Percentiles rank a stretch among this genome's conserved stretches.
These are phyloP conservation scores for Parnassius apollo DNA, from an alignment of 2,888 invertebrate species.

Conservation along the genomic window DNA sequence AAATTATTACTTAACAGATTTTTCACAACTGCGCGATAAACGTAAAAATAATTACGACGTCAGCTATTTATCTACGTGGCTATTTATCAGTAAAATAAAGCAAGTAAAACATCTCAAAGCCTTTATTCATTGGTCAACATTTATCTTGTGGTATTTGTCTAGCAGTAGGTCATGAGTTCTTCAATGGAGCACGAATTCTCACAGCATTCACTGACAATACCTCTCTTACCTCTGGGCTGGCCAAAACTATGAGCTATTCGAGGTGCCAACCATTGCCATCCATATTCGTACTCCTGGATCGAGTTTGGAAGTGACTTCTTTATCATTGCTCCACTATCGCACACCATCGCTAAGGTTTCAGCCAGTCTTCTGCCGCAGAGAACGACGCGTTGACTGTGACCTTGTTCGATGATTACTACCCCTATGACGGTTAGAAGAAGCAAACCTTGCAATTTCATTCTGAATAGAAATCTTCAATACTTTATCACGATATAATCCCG, in stretches of 20 bases:
- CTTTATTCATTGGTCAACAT: too few species aligned
- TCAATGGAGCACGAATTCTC: conserved; percentile 35
- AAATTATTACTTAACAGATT: too few species aligned
- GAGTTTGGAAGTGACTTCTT: conserved; percentile 7
- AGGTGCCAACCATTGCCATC: conserved; percentile 32
- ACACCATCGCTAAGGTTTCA: conserved; percentile 33
- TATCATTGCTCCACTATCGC: conserved; percentile 26
- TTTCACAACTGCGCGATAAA: too few species aligned
- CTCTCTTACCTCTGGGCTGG: conserved; percentile 31
- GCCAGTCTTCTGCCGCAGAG: conserved; percentile 39
- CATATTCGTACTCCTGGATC: conserved; percentile 14
- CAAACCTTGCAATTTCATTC: conserved; percentile 7
- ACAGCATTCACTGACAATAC: conserved; percentile 39
- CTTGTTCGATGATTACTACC: neutral
- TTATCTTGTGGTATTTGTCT: conserved; percentile 1
- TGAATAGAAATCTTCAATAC: neutral
- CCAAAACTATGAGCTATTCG: conserved; percentile 26
- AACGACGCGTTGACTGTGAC: conserved; percentile 23
- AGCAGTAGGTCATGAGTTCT: conserved; percentile 38
- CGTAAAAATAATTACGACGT: too few species aligned
- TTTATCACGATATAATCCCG: neutral
- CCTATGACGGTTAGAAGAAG: conserved; percentile 5
- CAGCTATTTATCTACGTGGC: neutral
- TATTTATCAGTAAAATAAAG: neutral
- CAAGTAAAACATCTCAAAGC: neutral